Base-by-base conservation (phyloP, 2,797 vertebrate species). In the Corythornis leucogaster region DNA sequence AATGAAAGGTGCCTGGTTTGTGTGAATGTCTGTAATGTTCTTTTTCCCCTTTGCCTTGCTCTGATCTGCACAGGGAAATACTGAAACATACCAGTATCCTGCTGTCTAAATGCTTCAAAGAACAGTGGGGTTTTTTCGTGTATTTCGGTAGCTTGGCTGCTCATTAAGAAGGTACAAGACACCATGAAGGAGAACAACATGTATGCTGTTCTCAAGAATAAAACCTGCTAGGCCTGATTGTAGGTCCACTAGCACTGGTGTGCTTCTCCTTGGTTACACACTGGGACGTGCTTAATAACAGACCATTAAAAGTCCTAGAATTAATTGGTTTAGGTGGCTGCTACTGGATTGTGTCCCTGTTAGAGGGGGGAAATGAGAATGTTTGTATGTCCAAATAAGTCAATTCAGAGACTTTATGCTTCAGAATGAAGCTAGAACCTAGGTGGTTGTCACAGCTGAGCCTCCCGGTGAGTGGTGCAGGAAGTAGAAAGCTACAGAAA, bases 51-150 rank as follows among this genome's bases (percentile, higher is more conserved):
- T 87, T 15, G 48, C 46, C 82, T 89, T 8, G 31, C 94, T 93
- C 88, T 91, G 90, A 92, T 95, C 86, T 55, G 26, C 20, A 80
- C 70, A 15, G 94, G 90, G 75, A 71, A 90, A 90, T 85, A 77
- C 87, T 7, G 28, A 61, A 96, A 87, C 10, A 30, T 94, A 90
- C 91, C 26, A 58, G 93, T 42, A 62, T 81, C 94, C 95, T 91
- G 92, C 93, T 94, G 93, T 67, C 85, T 48, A 61, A 96, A 86
- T 89, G 88, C 90, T 92, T 91, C 90, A 93, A 88, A 95, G 92
- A 92, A 91, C 89, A 86, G 80, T 24, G 13, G 86, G 87, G 33
- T 90, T 90, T 77, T 73, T 76, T 80, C 67, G 91, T 95, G 91
- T 90, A 18, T 91, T 92, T 76, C 77, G 80, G 67, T 67, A 88